Conservation (phyloP, 2,113 vertebrate genomes). For the Regulus satrapa region DNA sequence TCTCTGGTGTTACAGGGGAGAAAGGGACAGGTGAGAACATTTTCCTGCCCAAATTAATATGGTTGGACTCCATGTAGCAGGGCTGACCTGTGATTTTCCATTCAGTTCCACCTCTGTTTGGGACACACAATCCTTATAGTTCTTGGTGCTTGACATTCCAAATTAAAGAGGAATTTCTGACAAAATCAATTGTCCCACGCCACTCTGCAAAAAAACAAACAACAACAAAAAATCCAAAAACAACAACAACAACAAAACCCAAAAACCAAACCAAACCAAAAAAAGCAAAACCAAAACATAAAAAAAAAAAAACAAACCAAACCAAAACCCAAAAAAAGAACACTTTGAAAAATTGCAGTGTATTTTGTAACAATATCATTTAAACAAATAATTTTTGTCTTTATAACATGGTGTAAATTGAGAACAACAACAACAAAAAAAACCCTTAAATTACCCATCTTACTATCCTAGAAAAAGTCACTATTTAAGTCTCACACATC, state of each 20-base stretch:
- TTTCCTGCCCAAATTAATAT: not conserved
- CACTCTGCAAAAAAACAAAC: not conserved
- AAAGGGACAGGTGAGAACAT: not conserved
- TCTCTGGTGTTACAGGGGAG: not conserved
- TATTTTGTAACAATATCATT: slow-evolving; percentile 15
- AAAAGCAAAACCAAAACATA: too few species aligned
- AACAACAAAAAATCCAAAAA: too few species aligned
- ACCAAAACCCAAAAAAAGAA: not conserved
- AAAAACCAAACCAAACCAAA: too few species aligned
- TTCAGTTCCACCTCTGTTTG: not conserved
- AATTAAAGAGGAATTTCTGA: slow-evolving; percentile 10
- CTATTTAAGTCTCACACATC: slow-evolving; percentile 30
- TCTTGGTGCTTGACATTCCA: not conserved
- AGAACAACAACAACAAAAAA: too few species aligned
- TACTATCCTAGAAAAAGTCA: slow-evolving; percentile 45
- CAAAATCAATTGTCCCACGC: not conserved
- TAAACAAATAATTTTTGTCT: slow-evolving; percentile 48
- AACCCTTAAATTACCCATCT: not conserved
- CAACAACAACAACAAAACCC: too few species aligned
- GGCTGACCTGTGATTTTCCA: not conserved
- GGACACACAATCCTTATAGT: not conserved
- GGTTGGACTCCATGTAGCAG: not conserved
- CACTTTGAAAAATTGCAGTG: not conserved
- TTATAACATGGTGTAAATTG: slow-evolving; percentile 23
- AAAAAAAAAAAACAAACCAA: too few species aligned